These are phyloP conservation scores for Macrosteles quadrilineatus DNA, from an alignment of 1,140 invertebrate species.

Conservation along the genomic window DNA sequence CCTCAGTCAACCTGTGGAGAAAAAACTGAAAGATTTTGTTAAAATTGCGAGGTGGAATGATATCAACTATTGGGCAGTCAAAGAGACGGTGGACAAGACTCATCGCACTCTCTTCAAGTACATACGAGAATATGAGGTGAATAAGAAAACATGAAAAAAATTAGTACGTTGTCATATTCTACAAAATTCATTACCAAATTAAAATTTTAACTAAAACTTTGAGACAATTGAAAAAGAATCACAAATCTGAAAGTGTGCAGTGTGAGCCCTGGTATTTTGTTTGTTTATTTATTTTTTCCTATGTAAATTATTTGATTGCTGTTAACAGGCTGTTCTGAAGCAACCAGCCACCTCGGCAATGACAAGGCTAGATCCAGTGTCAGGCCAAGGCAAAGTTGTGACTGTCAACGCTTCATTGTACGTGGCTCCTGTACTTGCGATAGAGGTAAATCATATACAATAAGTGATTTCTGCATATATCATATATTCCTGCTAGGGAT, in stretches of 20 bases:
- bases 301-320: too few relatives aligned
- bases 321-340: conserved; percentile 54
- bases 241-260: too few relatives aligned
- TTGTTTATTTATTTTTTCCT: too few relatives aligned
- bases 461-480: too few relatives aligned
- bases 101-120: conserved; percentile 86
- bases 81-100: conserved; percentile 81
- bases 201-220: too few relatives aligned
- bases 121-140: conserved; percentile 74
- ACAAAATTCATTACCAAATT: not conserved
- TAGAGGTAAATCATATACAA: not conserved
- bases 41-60: conserved; percentile 95
- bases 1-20: conserved; percentile 79
- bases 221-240: too few relatives aligned
- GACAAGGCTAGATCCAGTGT: conserved; percentile 28
- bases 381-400: not conserved
- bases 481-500: too few relatives aligned
- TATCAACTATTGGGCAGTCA: conserved; percentile 92
- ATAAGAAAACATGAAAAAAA: not conserved
- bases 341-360: conserved; percentile 52
- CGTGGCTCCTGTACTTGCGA: not conserved
- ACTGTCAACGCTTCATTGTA: not conserved
- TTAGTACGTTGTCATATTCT: not conserved
- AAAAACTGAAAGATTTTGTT: conserved; percentile 89
- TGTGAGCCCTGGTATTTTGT: too few relatives aligned